These are phyloP conservation scores for Oenanthe melanoleuca DNA, from an alignment of 2,113 vertebrate genomes.

Conservation along the genomic window DNA sequence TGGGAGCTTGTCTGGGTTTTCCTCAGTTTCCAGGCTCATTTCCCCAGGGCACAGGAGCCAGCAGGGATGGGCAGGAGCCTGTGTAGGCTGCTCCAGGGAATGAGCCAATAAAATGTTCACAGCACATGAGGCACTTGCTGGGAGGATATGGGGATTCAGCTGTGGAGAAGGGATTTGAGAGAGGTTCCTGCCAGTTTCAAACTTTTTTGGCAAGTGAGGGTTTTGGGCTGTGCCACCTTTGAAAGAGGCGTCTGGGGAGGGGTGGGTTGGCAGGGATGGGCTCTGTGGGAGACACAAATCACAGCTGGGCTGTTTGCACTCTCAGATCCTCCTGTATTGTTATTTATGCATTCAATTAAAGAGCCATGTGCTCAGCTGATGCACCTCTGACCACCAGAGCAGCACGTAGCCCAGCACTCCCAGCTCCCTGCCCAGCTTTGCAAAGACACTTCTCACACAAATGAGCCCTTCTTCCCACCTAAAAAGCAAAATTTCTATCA, in stretches of 20 bases:
- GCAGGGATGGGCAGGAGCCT: neutral
- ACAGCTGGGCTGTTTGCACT: neutral
- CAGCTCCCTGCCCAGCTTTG: neutral
- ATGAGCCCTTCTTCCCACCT: neutral
- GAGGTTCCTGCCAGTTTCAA: neutral
- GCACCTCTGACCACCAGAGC: neutral
- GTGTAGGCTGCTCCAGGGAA: neutral
- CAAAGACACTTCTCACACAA: neutral
- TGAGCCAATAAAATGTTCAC: neutral
- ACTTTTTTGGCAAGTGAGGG: neutral
- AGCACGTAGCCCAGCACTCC: neutral
- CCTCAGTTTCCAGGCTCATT: neutral
- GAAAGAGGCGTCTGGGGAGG: rapidly evolving
- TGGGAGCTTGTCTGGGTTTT: rapidly evolving
- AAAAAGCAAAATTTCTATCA: neutral
- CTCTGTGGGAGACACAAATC: neutral
- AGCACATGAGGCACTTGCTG: neutral
- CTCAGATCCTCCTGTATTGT: neutral
- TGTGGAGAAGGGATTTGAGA: neutral
- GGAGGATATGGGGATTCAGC: neutral
- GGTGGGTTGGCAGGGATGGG: neutral
- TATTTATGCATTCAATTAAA: neutral
- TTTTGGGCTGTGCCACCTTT: neutral
- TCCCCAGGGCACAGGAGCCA: neutral
- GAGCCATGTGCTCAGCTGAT: neutral